phyloP scores from a whole-genome alignment of 2,113 vertebrate species.

The Puntigrus tetrazona region DNA sequence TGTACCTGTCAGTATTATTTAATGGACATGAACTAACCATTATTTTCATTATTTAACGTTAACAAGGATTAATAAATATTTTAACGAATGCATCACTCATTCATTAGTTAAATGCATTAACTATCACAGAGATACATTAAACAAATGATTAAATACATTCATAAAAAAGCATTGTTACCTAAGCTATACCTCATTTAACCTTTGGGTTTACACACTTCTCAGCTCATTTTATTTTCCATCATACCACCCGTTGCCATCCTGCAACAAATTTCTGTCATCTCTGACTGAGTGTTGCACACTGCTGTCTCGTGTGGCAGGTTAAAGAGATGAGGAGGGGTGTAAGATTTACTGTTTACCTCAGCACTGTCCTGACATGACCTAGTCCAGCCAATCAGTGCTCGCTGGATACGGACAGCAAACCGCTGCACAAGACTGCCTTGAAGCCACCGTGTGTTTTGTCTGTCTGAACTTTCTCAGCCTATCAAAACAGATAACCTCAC shows the following conservation, averaged over 20 bases:
- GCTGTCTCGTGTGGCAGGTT: conserved; percentile 15
- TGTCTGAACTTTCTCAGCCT: background rate
- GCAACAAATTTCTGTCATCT: conserved; percentile 33
- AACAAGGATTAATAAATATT: background rate
- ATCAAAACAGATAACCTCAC: background rate
- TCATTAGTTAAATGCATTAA: background rate
- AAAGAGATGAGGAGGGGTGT: conserved; percentile 11
- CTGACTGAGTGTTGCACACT: background rate
- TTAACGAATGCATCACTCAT: background rate
- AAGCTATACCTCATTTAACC: background rate
- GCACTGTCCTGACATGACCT: conserved; percentile 6
- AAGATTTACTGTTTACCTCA: conserved; percentile 30
- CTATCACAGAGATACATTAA: too few relatives aligned
- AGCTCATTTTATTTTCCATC: conserved; percentile 37
- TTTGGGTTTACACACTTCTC: conserved; percentile 6
- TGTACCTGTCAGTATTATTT: background rate
- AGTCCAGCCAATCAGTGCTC: background rate
- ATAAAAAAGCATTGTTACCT: background rate
- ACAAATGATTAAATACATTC: background rate
- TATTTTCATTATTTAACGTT: background rate
- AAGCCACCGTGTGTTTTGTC: background rate
- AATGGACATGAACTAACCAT: background rate
- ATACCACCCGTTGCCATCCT: conserved; percentile 13
- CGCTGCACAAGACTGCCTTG: conserved; percentile 5
- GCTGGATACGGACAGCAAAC: background rate